A percentile compares a stretch with the other conserved stretches of the same genome.
These are phyloP conservation scores for Mesochorus sp. DNA, from an alignment of 2,888 invertebrate genomes.

Conservation along the genomic window DNA sequence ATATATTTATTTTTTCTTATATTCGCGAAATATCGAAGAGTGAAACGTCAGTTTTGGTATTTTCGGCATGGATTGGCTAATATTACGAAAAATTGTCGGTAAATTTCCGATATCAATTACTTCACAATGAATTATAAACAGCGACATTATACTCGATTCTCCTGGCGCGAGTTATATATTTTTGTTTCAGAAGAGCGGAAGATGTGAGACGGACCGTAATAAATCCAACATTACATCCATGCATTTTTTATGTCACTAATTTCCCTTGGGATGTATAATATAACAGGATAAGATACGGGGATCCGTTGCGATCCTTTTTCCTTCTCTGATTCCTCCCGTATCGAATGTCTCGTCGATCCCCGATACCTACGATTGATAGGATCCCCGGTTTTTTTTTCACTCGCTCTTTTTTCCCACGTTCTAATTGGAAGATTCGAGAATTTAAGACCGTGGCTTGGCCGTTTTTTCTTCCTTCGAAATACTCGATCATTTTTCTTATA, in stretches of 20 bases:
- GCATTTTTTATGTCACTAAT: slow-evolving; percentile 58
- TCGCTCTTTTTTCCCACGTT: background rate
- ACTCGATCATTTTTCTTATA: background rate
- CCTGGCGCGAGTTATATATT: too few relatives aligned
- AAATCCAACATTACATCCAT: too few relatives aligned
- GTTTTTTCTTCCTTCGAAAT: background rate
- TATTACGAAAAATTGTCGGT: too few relatives aligned
- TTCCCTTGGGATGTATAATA: slow-evolving; percentile 49
- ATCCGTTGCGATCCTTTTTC: slow-evolving; percentile 49
- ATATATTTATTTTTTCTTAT: background rate
- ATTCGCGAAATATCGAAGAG: too few relatives aligned
- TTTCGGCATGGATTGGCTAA: too few relatives aligned
- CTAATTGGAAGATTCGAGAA: slow-evolving; percentile 46
- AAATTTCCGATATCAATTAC: too few relatives aligned
- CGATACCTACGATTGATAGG: slow-evolving; percentile 39
- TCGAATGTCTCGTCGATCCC: slow-evolving; percentile 24
- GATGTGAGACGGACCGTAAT: too few relatives aligned
- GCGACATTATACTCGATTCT: too few relatives aligned
- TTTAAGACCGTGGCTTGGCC: slow-evolving; percentile 14
- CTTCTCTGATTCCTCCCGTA: slow-evolving; percentile 40
- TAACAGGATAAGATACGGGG: background rate
- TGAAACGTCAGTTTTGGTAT: too few relatives aligned
- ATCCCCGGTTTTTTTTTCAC: slow-evolving; percentile 7
- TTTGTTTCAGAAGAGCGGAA: too few relatives aligned
- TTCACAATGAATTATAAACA: too few relatives aligned